Evolutionary conservation across 2,113 vertebrate species (phyloP).

Genomic region (Pluvianellus socialis): DNA sequence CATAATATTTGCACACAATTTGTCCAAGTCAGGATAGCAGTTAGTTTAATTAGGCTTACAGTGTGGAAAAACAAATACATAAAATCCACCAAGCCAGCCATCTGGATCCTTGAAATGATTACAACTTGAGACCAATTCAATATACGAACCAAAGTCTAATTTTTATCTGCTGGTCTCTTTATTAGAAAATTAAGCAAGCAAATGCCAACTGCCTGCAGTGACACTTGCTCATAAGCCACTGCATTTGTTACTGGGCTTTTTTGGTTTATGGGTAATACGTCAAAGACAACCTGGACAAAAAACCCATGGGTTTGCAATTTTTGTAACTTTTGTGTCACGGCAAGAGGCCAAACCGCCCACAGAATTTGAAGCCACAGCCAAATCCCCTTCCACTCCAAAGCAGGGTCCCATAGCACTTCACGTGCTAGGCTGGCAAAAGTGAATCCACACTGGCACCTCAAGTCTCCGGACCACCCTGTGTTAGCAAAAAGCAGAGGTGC

Average conservation of each 20-base stretch:
- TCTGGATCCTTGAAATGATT: background rate
- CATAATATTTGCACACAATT: background rate
- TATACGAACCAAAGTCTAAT: background rate
- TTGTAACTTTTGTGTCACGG: background rate
- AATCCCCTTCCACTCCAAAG: background rate
- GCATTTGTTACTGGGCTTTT: background rate
- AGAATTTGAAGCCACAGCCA: background rate
- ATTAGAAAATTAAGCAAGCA: background rate
- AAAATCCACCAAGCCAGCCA: background rate
- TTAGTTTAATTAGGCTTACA: background rate
- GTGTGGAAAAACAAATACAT: background rate
- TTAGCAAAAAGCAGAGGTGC: background rate
- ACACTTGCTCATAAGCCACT: background rate
- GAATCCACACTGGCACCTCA: background rate
- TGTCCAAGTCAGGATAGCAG: background rate
- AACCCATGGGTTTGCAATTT: background rate
- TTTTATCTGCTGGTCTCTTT: background rate
- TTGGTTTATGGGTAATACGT: background rate
- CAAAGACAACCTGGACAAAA: background rate
- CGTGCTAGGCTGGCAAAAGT: background rate
- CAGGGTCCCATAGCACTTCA: background rate
- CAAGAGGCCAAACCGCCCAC: background rate
- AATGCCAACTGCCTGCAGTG: background rate
- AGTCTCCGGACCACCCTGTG: background rate
- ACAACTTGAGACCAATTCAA: background rate